These are phyloP conservation scores for Enoplolaimus lenunculus DNA, from an alignment of 2,888 invertebrate species.

Conservation along the genomic window DNA sequence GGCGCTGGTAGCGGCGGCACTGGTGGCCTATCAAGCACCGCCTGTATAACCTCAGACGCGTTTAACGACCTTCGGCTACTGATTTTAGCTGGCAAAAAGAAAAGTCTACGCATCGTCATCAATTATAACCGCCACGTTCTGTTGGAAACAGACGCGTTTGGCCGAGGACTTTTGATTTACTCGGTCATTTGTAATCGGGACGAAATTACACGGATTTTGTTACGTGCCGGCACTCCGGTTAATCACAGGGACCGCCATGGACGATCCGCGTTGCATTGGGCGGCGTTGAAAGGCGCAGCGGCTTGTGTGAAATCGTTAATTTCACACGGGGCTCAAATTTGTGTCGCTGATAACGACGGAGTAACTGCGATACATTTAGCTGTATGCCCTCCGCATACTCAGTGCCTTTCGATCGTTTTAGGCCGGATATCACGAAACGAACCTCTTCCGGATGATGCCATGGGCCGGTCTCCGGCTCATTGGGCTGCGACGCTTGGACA, in stretches of 20 bases:
- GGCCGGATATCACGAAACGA: neutral
- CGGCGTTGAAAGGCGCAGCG: neutral
- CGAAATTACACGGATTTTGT: neutral
- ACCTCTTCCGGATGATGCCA: neutral
- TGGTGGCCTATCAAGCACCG: too few species aligned
- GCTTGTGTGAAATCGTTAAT: neutral
- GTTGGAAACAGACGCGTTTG: neutral
- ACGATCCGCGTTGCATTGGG: conserved; percentile 17
- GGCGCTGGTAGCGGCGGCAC: too few species aligned
- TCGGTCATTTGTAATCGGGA: neutral
- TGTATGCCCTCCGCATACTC: neutral
- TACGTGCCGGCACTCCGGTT: neutral
- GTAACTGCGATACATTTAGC: neutral
- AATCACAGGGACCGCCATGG: conserved; percentile 2
- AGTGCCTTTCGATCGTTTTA: neutral
- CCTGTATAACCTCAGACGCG: neutral
- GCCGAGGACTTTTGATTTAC: neutral
- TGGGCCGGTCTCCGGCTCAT: neutral
- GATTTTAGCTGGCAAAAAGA: neutral
- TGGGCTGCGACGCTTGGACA: neutral
- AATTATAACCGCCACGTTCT: neutral
- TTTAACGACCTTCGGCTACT: neutral
- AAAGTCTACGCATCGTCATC: neutral
- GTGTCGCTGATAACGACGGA: neutral
- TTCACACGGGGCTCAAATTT: neutral